Base-by-base conservation (phyloP, 2,888 invertebrate genomes). In the Gymnosoma rotundatum region DNA sequence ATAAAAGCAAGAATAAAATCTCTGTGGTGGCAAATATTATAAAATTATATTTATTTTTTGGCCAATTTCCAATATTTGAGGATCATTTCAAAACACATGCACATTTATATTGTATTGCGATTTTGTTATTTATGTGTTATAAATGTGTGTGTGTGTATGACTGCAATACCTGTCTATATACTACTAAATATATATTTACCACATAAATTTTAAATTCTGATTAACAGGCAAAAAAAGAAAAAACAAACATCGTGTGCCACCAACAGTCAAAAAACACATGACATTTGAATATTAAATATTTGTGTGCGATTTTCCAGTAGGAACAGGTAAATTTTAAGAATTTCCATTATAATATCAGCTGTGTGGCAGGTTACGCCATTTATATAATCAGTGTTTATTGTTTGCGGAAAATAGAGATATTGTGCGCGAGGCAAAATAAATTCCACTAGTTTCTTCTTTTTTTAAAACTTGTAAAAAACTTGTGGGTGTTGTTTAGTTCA, bases 41-140 rank as follows among this genome's bases (percentile, higher is more conserved):
- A 60, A 79, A 66, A 50, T 73, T 73, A 20, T 63, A 48, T 61
- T 61, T 45, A 16, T 66, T 75, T 64, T 75, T 81, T 82, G 81
- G 81, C 81, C 52, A 58, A 64, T 58, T 42, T 73, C 80, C 80
- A 80, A 80, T 38, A 38, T 48, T 52, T 6, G 61, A n/a, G 38
- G 52, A 58, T 18, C 25, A 60, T 60, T 75, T 50, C 9, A 32
- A 36, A 66, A 50, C 21, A 54, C 9, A 21, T 10, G 12, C 42
- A 32, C 32, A 32, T 32, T 6, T 32, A 32, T 8, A 42, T 42
- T 42, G 12, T 42, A 12, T 42, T 42, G 42, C 12, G 10, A 12
- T 42, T 42, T 42, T 42, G 12, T 9, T 42, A 42, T 42, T 2
- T 42, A 42, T 42, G 12, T 38, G 14, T 45, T 5, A 4, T 18